These are phyloP conservation scores for Campylomormyrus tamandua DNA, from an alignment of 2,113 vertebrate species.

Conservation along the genomic window DNA sequence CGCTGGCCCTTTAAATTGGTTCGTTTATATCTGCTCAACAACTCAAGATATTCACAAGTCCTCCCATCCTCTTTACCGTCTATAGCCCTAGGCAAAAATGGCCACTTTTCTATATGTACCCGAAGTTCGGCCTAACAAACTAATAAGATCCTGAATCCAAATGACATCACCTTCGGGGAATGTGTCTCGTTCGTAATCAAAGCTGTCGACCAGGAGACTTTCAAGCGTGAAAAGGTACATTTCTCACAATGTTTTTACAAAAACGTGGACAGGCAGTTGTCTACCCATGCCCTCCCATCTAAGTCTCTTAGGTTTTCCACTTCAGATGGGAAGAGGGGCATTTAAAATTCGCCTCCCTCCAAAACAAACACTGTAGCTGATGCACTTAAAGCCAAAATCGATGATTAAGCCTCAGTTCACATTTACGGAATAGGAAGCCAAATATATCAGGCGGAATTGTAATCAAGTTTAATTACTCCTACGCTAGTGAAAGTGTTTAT, in stretches of 20 bases:
- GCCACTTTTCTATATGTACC: slow-evolving; percentile 38
- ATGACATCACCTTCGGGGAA: slow-evolving; percentile 21
- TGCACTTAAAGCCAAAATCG: slow-evolving; percentile 35
- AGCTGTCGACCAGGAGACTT: slow-evolving; percentile 25
- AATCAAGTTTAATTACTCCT: slow-evolving; percentile 38
- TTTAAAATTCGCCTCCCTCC: slow-evolving; percentile 35
- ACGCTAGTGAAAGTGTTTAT: slow-evolving; percentile 34
- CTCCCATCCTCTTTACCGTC: not conserved
- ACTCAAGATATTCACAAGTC: not conserved
- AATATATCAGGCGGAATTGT: not conserved
- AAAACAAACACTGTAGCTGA: slow-evolving; percentile 17
- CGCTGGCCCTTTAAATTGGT: not conserved
- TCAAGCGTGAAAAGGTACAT: not conserved
- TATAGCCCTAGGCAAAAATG: slow-evolving; percentile 27
- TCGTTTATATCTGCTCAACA: not conserved
- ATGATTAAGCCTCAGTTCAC: slow-evolving; percentile 36
- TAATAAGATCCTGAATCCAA: slow-evolving; percentile 41
- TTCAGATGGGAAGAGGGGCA: not conserved
- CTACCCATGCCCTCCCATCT: too few species aligned
- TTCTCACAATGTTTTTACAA: slow-evolving; percentile 1
- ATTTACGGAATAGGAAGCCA: slow-evolving; percentile 23
- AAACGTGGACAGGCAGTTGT: not conserved
- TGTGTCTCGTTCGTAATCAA: not conserved
- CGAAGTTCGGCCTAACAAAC: slow-evolving; percentile 23
- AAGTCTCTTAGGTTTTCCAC: not conserved